Evolutionary conservation across 2,797 vertebrate species (phyloP).

Genomic region (Hyperoplus lanceolatus): DNA sequence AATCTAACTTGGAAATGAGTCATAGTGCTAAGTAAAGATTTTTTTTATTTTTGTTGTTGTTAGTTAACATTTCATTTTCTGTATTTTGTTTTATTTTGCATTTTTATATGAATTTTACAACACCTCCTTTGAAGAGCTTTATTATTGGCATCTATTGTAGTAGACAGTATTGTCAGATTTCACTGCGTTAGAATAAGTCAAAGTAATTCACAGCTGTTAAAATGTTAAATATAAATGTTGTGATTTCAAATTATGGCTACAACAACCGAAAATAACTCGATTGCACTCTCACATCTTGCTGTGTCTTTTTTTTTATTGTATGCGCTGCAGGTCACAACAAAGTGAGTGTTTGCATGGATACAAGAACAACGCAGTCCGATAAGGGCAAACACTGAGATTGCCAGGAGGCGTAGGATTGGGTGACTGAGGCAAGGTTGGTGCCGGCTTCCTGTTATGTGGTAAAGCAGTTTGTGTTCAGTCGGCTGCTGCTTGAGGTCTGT

Average conservation of each 20-base stretch:
- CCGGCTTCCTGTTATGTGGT: conserved; percentile 82
- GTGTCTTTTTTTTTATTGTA: background rate
- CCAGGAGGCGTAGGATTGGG: conserved; percentile 32
- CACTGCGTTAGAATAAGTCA: background rate
- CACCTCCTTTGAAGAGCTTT: rapidly evolving
- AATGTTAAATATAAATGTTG: background rate
- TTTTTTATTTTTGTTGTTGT: background rate
- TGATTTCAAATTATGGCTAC: background rate
- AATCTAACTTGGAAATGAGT: background rate
- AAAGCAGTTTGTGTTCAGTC: conserved; percentile 19
- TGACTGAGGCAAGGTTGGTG: conserved; percentile 32
- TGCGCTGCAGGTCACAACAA: background rate
- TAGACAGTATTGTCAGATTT: too few species aligned
- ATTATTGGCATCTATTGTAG: too few species aligned
- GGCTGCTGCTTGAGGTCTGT: conserved; percentile 35
- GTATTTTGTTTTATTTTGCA: background rate
- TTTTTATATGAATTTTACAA: background rate
- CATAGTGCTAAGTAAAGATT: background rate
- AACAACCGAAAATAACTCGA: background rate
- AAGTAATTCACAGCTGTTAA: background rate
- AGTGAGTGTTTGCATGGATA: background rate
- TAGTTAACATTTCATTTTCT: rapidly evolving
- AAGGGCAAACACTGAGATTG: conserved; percentile 68
- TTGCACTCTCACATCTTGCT: background rate
- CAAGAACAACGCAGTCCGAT: conserved; percentile 14